phyloP scores from a whole-genome alignment of 2,888 invertebrate species.

The Caenorhabditis uteleia region DNA sequence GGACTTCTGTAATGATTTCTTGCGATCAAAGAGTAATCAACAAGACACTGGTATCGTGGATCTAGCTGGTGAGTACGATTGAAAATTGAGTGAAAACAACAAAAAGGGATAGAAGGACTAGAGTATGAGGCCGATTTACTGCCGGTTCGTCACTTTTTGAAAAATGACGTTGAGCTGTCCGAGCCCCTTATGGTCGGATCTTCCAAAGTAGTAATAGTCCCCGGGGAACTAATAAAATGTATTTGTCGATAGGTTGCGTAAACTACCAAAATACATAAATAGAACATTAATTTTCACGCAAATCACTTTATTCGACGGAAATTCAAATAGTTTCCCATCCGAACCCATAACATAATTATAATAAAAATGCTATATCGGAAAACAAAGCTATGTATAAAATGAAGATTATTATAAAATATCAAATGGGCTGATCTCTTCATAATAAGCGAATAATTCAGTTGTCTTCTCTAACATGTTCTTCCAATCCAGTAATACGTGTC shows the following conservation, averaged over 20 bases:
- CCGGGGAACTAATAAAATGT: constrained; percentile 21
- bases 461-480: constrained; percentile 59
- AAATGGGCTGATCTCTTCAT: not conserved
- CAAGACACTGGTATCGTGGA: constrained; percentile 77
- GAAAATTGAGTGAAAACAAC: constrained; percentile 5
- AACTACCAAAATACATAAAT: too few relatives aligned
- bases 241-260: constrained; percentile 26
- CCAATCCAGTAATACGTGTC: constrained; percentile 69
- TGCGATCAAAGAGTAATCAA: constrained; percentile 77
- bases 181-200: constrained; percentile 28
- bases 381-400: too few relatives aligned
- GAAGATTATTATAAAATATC: too few relatives aligned
- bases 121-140: not conserved
- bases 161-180: not conserved
- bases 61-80: constrained; percentile 68
- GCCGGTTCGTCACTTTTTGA: not conserved
- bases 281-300: too few relatives aligned
- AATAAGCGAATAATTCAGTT: not conserved
- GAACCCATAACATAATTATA: too few relatives aligned
- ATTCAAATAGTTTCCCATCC: too few relatives aligned
- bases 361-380: too few relatives aligned
- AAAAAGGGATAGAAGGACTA: not conserved
- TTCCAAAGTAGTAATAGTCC: too few relatives aligned
- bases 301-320: too few relatives aligned
- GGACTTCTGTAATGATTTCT: constrained; percentile 91